A percentile compares a stretch with the other conserved stretches of the same genome.
phyloP scores from a whole-genome alignment of 2,888 invertebrate species.

The Therioaphis trifolii region DNA sequence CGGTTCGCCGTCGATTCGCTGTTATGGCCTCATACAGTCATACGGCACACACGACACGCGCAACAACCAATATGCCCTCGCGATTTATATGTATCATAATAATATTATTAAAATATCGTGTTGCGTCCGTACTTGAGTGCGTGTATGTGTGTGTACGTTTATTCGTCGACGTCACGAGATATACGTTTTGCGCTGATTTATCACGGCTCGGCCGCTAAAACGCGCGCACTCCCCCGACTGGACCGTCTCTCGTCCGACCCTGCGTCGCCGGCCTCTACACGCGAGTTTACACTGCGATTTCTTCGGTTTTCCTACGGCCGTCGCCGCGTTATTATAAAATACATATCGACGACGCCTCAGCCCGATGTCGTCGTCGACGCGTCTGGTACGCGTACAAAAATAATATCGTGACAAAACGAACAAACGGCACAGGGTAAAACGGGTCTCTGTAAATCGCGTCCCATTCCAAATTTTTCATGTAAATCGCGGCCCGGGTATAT shows the following conservation, averaged over 20 bases:
- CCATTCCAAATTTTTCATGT: too few relatives aligned
- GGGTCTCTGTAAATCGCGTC: too few relatives aligned
- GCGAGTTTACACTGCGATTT: neutral
- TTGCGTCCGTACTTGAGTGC: neutral
- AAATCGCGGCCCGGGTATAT: too few relatives aligned
- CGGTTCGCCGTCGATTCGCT: neutral
- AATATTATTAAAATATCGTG: neutral
- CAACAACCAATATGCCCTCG: too few relatives aligned
- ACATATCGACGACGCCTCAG: too few relatives aligned
- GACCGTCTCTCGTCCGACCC: neutral
- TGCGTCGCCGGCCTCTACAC: neutral
- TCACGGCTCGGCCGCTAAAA: neutral
- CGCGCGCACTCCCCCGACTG: neutral
- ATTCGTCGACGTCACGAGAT: neutral
- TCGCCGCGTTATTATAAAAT: neutral
- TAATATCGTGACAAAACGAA: too few relatives aligned
- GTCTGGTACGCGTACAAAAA: too few relatives aligned
- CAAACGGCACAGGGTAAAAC: too few relatives aligned
- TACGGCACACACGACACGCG: neutral
- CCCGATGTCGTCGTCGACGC: too few relatives aligned
- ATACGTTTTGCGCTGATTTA: neutral
- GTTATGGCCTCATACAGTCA: neutral
- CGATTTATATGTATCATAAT: neutral
- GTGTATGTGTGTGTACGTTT: neutral
- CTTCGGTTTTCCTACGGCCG: neutral